Evolutionary conservation across 2,888 invertebrate genomes (phyloP).

Genomic region (Caenorhabditis zanzibari): DNA sequence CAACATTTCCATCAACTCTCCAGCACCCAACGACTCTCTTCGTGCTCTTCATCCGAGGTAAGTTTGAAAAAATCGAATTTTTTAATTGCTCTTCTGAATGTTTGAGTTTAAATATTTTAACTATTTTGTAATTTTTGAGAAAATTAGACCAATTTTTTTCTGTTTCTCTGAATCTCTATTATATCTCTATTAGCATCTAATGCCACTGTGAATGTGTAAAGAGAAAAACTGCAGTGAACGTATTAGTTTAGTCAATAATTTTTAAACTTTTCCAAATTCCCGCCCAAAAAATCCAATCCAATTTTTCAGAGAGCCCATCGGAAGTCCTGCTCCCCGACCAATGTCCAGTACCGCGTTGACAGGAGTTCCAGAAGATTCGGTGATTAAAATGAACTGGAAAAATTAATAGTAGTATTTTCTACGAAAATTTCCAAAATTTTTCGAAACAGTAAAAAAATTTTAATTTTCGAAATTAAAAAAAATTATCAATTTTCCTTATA

Average conservation of each 20-base stretch:
- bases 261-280: neutral
- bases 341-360: slow-evolving; percentile 60
- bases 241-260: no score
- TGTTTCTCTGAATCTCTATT: neutral
- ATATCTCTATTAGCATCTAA: no score
- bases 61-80: no score
- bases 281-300: neutral
- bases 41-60: slow-evolving; percentile 65
- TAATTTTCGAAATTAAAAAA: no score
- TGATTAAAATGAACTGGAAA: neutral
- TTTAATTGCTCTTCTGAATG: no score
- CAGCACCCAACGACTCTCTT: slow-evolving; percentile 42
- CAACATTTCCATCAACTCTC: slow-evolving; percentile 41
- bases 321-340: slow-evolving; percentile 70
- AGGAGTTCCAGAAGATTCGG: slow-evolving; percentile 62
- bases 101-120: no score
- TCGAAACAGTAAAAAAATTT: neutral
- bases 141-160: neutral
- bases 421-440: no score
- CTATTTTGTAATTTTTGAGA: no score
- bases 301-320: slow-evolving; percentile 68
- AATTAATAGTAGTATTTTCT: no score
- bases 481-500: no score
- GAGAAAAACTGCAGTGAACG: no score
- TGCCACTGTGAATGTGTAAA: no score